Conservation (phyloP, 2,888 invertebrate genomes). For the Hydraecia micacea region DNA sequence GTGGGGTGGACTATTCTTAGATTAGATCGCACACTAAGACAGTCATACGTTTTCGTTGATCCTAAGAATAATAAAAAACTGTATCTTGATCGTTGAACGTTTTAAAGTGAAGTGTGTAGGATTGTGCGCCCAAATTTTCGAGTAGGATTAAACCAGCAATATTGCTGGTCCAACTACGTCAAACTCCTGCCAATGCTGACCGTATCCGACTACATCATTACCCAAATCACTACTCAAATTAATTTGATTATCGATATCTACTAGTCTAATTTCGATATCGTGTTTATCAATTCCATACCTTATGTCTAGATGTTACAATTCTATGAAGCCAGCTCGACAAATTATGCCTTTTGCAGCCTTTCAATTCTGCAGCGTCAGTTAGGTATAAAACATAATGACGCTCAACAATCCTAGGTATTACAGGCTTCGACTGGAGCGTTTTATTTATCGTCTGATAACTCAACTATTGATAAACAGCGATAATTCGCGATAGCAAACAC, state of each 20-base stretch:
- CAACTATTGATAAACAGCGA: slow-evolving; percentile 59
- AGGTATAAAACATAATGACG: slow-evolving; percentile 16
- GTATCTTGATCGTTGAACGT: slow-evolving; percentile 14
- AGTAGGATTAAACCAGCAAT: not conserved
- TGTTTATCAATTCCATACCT: slow-evolving; percentile 16
- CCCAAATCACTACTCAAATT: slow-evolving; percentile 34
- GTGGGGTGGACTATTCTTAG: slow-evolving; percentile 53
- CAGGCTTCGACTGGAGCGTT: slow-evolving; percentile 49
- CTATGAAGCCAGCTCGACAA: not conserved
- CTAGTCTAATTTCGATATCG: slow-evolving; percentile 12
- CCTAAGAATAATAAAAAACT: slow-evolving; percentile 9
- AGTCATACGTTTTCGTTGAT: slow-evolving; percentile 10
- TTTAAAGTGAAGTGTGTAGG: slow-evolving; percentile 20
- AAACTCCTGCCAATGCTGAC: not conserved
- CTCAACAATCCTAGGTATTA: slow-evolving; percentile 26
- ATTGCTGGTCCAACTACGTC: not conserved
- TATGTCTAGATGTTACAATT: slow-evolving; percentile 1
- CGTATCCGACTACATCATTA: no score
- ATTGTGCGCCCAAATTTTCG: not conserved
- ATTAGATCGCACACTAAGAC: slow-evolving; percentile 31
- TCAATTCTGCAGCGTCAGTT: slow-evolving; percentile 18
- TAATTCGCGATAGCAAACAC: slow-evolving; percentile 55
- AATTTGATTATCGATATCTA: slow-evolving; percentile 22
- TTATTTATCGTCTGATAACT: slow-evolving; percentile 58
- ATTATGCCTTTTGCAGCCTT: not conserved